A percentile compares a stretch with the other conserved stretches of the same genome.
phyloP scores from a whole-genome alignment of 2,113 vertebrate genomes.

The Phyllostomus discolor region DNA sequence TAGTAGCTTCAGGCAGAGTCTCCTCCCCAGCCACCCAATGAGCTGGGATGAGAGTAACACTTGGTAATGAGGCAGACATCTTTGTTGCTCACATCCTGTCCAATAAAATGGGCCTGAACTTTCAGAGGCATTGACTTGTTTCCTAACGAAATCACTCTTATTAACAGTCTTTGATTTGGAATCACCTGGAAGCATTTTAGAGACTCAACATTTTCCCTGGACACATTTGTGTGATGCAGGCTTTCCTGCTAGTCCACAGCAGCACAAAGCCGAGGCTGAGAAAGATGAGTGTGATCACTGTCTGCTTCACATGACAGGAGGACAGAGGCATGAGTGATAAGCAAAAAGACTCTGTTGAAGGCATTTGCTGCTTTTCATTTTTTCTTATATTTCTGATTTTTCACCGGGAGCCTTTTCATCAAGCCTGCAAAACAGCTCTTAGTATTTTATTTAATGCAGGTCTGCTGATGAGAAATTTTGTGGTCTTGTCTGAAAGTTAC shows the following conservation, averaged over 20 bases:
- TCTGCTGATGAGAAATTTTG: background rate
- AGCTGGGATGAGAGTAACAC: background rate
- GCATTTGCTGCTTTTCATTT: background rate
- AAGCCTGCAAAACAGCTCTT: background rate
- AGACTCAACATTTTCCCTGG: background rate
- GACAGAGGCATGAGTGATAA: background rate
- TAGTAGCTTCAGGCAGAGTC: background rate
- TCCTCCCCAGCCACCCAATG: background rate
- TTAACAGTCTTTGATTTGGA: background rate
- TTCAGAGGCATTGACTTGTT: background rate
- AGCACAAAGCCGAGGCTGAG: background rate
- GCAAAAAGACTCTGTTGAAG: background rate
- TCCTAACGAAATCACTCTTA: background rate
- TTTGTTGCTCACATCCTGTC: background rate
- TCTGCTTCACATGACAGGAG: background rate
- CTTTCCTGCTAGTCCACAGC: background rate
- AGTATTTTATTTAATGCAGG: background rate
- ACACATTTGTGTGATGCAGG: background rate
- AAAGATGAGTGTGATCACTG: background rate
- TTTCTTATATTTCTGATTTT: background rate
- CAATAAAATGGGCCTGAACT: background rate
- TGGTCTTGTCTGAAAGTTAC: background rate
- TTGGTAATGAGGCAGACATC: background rate
- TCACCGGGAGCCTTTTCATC: background rate
- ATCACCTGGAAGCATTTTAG: background rate